A percentile compares a stretch with the other conserved stretches of the same genome.
Evolutionary conservation across 2,797 vertebrate genomes (phyloP).

Genomic region (Alca torda): DNA sequence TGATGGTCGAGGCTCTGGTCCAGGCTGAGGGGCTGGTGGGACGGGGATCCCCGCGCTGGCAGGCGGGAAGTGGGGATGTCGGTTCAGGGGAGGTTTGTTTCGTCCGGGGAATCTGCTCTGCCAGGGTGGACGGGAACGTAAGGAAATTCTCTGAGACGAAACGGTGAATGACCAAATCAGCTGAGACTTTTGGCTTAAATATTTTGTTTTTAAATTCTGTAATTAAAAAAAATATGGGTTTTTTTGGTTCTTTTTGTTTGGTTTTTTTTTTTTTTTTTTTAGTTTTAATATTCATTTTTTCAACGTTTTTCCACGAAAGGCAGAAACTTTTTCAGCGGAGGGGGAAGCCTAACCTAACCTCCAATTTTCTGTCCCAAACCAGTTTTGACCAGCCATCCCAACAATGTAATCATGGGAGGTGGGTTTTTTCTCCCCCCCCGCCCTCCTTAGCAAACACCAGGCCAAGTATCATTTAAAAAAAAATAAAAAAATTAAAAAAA

Average conservation of each 20-base stretch:
- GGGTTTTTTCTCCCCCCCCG: accelerated
- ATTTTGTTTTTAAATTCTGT: not conserved
- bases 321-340: not conserved
- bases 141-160: not conserved
- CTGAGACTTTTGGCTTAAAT: not conserved
- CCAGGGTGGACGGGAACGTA: accelerated
- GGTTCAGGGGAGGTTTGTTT: not conserved
- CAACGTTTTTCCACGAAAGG: not conserved
- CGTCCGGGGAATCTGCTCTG: not conserved
- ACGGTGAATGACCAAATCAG: not conserved
- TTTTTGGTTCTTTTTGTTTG: no score
- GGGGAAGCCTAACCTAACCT: not conserved
- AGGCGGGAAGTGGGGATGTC: accelerated
- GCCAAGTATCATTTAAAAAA: not conserved
- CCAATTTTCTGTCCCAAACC: not conserved
- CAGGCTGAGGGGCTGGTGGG: not conserved
- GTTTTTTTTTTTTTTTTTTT: no score
- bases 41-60: accelerated
- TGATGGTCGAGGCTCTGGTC: not conserved
- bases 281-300: not conserved
- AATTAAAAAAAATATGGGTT: not conserved
- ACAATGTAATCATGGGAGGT: not conserved
- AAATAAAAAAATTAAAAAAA: not conserved
- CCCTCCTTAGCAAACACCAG: not conserved
- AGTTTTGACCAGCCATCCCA: not conserved